These are phyloP conservation scores for Alloplasta piceator DNA, from an alignment of 2,888 invertebrate species.

Conservation along the genomic window DNA sequence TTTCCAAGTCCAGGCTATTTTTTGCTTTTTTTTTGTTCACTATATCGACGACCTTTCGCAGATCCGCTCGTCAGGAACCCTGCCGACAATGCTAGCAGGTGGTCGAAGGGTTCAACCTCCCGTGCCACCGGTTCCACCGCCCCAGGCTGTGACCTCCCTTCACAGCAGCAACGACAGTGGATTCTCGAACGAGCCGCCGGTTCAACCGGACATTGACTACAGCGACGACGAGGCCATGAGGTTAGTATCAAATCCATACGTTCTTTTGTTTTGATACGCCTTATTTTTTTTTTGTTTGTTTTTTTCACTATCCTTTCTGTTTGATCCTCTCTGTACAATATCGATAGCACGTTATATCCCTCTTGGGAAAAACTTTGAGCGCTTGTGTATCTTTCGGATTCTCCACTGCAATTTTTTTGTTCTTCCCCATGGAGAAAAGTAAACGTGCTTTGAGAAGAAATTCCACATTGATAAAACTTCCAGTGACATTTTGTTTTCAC, in stretches of 20 bases:
- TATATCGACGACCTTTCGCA: constrained; percentile 62
- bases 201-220: constrained; percentile 95
- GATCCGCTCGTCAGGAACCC: constrained; percentile 82
- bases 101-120: constrained; percentile 84
- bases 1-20: constrained; percentile 10
- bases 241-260: constrained; percentile 80
- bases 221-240: constrained; percentile 94
- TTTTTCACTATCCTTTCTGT: neutral
- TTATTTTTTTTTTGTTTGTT: constrained; percentile 35
- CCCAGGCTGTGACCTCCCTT: constrained; percentile 86
- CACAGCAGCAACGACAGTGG: constrained; percentile 97
- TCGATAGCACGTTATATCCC: neutral
- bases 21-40: constrained; percentile 12
- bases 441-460: constrained; percentile 14
- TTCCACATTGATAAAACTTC: too few species aligned
- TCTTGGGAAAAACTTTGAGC: neutral
- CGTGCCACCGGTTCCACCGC: constrained; percentile 81
- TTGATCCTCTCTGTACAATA: constrained; percentile 11
- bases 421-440: constrained; percentile 3
- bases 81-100: constrained; percentile 80
- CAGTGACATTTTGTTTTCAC: too few species aligned
- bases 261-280: neutral
- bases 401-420: neutral
- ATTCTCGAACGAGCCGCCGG: constrained; percentile 95
- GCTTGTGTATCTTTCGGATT: constrained; percentile 9